These are phyloP conservation scores for Scarus forsteni DNA, from an alignment of 2,797 vertebrate genomes.

Conservation along the genomic window DNA sequence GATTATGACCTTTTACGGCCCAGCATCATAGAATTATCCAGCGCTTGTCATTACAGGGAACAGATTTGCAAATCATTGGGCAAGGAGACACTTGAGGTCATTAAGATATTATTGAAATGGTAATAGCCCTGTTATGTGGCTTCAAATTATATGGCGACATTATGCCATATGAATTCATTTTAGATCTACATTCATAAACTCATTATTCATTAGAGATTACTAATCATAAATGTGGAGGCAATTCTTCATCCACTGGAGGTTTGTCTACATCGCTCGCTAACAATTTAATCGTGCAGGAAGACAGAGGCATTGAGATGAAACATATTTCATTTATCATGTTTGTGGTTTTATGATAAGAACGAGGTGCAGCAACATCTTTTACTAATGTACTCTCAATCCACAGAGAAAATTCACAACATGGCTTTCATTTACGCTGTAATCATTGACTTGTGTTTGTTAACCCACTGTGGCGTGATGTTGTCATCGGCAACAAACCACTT, in stretches of 20 bases:
- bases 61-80: slow-evolving; percentile 61
- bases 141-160: slow-evolving; percentile 46
- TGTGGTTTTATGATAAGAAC: slow-evolving; percentile 12
- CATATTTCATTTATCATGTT: slow-evolving; percentile 7
- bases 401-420: background rate
- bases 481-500: no score
- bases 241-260: slow-evolving; percentile 16
- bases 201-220: slow-evolving; percentile 49
- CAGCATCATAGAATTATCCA: slow-evolving; percentile 53
- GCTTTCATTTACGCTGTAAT: slow-evolving; percentile 3
- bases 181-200: slow-evolving; percentile 39
- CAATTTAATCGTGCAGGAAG: slow-evolving; percentile 25
- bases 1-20: slow-evolving; percentile 64
- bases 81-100: slow-evolving; percentile 53
- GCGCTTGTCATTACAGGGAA: slow-evolving; percentile 50
- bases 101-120: slow-evolving; percentile 59
- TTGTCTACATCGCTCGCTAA: slow-evolving; percentile 20
- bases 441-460: no score
- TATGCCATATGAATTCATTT: slow-evolving; percentile 47
- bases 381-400: slow-evolving; percentile 17
- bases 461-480: no score
- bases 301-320: background rate
- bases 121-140: slow-evolving; percentile 54
- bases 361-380: slow-evolving; percentile 4
- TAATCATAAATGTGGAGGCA: slow-evolving; percentile 47